A percentile compares a stretch with the other conserved stretches of the same genome.
phyloP scores from a whole-genome alignment of 2,797 vertebrate species.

The Acropternis orthonyx region DNA sequence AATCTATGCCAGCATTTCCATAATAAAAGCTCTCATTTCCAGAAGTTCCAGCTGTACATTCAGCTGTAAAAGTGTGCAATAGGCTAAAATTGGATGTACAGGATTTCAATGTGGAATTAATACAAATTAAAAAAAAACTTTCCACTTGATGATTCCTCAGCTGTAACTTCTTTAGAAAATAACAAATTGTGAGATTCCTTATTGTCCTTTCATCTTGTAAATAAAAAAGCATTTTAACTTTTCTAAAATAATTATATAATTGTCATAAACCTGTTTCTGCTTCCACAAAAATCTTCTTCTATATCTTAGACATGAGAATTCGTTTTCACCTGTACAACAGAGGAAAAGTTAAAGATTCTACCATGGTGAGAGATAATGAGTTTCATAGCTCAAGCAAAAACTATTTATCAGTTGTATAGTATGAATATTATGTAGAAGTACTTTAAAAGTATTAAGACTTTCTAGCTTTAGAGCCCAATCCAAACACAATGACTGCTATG shows the following conservation, averaged over 20 bases:
- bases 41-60: constrained; percentile 20
- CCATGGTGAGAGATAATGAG: neutral
- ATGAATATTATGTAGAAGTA: neutral
- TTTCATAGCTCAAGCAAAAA: neutral
- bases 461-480: neutral
- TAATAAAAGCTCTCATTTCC: constrained; percentile 55
- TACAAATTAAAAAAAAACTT: neutral
- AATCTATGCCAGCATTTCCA: constrained; percentile 57
- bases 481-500: fast-evolving
- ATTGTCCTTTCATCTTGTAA: neutral
- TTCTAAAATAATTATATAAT: neutral
- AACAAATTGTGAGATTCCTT: neutral
- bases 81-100: constrained; percentile 29
- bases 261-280: neutral
- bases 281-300: neutral
- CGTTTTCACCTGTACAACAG: neutral
- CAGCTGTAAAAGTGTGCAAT: constrained; percentile 36
- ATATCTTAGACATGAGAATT: neutral
- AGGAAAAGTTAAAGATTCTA: neutral
- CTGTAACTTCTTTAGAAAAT: neutral
- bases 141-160: neutral
- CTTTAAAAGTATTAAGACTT: neutral
- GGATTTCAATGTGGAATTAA: constrained; percentile 29
- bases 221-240: neutral
- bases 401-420: neutral